Evolutionary conservation across 92 coral and sea anemone species (phyloP).

Genomic region (Umimayanthus chanpuru): DNA sequence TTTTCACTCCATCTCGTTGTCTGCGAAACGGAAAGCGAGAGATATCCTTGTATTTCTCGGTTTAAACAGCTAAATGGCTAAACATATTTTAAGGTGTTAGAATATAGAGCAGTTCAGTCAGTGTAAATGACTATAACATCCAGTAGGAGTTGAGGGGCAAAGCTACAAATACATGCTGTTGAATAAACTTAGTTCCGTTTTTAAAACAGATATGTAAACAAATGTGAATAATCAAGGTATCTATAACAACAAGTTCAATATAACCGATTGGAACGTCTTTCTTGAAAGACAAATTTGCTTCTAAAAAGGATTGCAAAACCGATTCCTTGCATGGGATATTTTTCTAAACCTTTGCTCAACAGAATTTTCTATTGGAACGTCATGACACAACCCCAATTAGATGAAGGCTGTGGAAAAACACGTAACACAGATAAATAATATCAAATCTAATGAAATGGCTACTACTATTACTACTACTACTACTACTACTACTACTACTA

Average conservation of each 20-base stretch:
- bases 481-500: background rate
- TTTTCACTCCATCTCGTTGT: background rate
- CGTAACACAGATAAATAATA: background rate
- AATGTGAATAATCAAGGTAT: background rate
- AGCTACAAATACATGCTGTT: background rate
- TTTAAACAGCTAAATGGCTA: background rate
- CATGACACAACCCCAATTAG: background rate
- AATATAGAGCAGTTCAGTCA: background rate
- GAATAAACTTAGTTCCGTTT: background rate
- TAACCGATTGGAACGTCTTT: background rate
- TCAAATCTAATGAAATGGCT: background rate
- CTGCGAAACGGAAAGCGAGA: conserved; percentile 12
- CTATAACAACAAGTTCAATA: background rate
- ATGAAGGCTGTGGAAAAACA: background rate
- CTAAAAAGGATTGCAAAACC: background rate
- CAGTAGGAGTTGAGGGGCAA: background rate
- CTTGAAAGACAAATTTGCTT: too few species aligned
- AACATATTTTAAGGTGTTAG: background rate
- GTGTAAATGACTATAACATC: background rate
- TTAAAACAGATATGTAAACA: background rate
- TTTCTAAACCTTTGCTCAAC: background rate
- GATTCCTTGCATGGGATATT: background rate
- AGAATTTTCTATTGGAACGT: background rate
- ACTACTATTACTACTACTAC: background rate
- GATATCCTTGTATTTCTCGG: background rate